Conservation (phyloP, 1,140 invertebrate genomes). For the Pomacea maculata region DNA sequence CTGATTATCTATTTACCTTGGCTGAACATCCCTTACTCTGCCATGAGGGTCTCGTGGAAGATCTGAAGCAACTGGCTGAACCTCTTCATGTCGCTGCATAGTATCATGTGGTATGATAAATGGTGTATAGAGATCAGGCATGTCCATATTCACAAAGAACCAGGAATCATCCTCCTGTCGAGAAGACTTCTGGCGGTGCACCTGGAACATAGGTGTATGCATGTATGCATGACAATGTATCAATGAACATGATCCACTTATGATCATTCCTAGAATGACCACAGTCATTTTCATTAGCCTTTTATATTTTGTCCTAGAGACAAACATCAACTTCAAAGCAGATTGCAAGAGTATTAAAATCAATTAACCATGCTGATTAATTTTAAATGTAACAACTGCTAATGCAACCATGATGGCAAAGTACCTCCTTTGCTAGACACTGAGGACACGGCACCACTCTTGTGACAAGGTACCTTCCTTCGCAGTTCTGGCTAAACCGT, state of each 20-base stretch:
- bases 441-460: slow-evolving; percentile 91
- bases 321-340: no score
- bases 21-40: background rate
- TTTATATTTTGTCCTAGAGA: no score
- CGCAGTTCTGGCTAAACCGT: slow-evolving; percentile 96
- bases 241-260: no score
- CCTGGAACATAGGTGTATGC: slow-evolving; percentile 3
- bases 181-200: slow-evolving; percentile 11
- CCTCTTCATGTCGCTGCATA: background rate
- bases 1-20: background rate
- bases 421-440: slow-evolving; percentile 68
- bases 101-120: slow-evolving; percentile 12
- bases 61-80: no score
- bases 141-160: slow-evolving; percentile 33
- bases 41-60: background rate
- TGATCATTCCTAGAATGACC: no score
- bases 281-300: no score
- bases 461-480: slow-evolving; percentile 94
- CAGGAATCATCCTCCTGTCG: slow-evolving; percentile 22
- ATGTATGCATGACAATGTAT: background rate
- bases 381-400: no score
- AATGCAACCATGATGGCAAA: no score
- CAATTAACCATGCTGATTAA: no score
- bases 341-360: no score
- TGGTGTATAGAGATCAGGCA: slow-evolving; percentile 26